Evolutionary conservation across 2,888 invertebrate genomes (phyloP).

Genomic region (Pandemis corylana): DNA sequence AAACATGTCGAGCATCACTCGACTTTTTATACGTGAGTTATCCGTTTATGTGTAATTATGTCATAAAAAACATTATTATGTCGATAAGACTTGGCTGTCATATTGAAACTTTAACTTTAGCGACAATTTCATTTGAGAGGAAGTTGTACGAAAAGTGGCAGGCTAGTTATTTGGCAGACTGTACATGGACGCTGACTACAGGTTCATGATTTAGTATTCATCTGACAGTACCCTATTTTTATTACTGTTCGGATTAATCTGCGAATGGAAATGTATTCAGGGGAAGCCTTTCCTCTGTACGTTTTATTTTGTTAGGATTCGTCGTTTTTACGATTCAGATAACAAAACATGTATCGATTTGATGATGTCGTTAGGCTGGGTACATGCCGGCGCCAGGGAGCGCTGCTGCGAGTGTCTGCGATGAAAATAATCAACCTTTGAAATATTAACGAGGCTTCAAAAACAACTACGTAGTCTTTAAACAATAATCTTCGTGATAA

Average conservation of each 20-base stretch:
- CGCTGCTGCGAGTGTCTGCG: neutral
- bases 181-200: no score
- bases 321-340: conserved; percentile 38
- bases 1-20: no score
- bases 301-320: conserved; percentile 25
- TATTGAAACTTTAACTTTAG: no score
- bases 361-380: conserved; percentile 38
- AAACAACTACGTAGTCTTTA: neutral
- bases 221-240: conserved; percentile 8
- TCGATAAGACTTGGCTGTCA: neutral
- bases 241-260: conserved; percentile 21
- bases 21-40: no score
- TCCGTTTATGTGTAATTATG: no score
- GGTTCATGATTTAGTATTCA: conserved; percentile 9
- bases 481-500: no score
- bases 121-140: no score
- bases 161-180: no score
- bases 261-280: conserved; percentile 9
- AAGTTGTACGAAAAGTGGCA: no score
- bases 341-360: conserved; percentile 41
- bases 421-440: neutral
- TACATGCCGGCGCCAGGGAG: conserved; percentile 18
- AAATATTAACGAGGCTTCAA: neutral
- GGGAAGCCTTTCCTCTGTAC: conserved; percentile 19
- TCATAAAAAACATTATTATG: no score